phyloP scores from a whole-genome alignment of 2,888 invertebrate species.

The Drosophila pseudotalamancana region DNA sequence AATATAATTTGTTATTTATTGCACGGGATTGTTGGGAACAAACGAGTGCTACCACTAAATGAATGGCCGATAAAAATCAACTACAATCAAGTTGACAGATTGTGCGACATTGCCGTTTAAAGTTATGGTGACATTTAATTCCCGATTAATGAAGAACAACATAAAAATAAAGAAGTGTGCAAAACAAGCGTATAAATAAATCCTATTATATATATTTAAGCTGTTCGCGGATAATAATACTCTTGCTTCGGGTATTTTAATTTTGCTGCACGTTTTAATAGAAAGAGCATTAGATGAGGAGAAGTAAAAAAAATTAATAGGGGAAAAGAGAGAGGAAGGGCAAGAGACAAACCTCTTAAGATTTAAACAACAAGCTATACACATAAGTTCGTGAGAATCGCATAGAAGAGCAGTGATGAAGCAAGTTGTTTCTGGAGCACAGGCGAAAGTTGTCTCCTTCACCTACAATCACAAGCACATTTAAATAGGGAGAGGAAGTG shows the following conservation, averaged over 20 bases:
- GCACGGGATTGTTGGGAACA: conserved; percentile 7
- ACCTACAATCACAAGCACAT: too few species aligned
- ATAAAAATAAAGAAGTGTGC: conserved; percentile 3
- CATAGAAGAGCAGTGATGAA: neutral
- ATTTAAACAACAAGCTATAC: too few species aligned
- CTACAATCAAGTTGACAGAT: conserved; percentile 27
- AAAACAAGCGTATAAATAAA: conserved; percentile 18
- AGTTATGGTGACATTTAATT: conserved; percentile 36
- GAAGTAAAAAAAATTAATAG: neutral
- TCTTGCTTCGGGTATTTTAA: neutral
- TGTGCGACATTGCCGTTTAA: conserved; percentile 23
- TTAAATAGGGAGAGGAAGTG: neutral
- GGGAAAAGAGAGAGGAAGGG: neutral
- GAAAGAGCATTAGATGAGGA: neutral
- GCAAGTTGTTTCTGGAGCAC: neutral
- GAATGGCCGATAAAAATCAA: conserved; percentile 33
- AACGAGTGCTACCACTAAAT: conserved; percentile 43
- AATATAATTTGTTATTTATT: conserved; percentile 19
- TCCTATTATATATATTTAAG: conserved; percentile 26
- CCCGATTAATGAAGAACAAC: conserved; percentile 10
- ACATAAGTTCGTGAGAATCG: conserved; percentile 1
- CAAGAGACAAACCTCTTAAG: neutral
- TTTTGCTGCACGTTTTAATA: neutral
- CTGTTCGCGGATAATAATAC: neutral
- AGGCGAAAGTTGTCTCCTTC: too few species aligned